These are phyloP conservation scores for Lepisosteus oculatus DNA, from an alignment of 2,113 vertebrate species.

Conservation along the genomic window DNA sequence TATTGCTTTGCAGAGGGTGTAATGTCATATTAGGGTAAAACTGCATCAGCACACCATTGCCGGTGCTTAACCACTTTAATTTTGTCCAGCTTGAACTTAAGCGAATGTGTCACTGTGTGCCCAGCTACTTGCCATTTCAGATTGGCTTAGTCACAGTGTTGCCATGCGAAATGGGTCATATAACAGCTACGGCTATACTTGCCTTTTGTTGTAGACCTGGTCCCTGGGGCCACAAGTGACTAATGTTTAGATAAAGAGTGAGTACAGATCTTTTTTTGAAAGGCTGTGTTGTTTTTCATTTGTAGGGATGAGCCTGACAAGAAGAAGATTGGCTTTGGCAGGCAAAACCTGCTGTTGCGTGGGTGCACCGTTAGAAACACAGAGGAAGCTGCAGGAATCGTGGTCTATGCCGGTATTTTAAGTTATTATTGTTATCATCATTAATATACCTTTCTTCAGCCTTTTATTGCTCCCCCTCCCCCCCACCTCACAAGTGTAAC, in stretches of 20 bases:
- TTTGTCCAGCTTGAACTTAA: neutral
- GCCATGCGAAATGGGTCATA: slow-evolving; percentile 33
- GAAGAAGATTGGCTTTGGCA: slow-evolving; percentile 58
- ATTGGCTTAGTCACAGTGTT: slow-evolving; percentile 24
- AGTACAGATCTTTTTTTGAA: no score
- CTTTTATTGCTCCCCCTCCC: neutral
- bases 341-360: slow-evolving; percentile 72
- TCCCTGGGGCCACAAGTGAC: slow-evolving; percentile 30
- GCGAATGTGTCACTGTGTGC: neutral
- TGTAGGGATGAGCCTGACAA: slow-evolving; percentile 63
- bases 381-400: slow-evolving; percentile 60
- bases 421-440: neutral
- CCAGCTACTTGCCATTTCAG: neutral
- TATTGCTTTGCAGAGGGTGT: no score
- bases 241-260: neutral
- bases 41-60: neutral
- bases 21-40: neutral
- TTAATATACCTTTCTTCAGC: neutral
- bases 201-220: slow-evolving; percentile 41
- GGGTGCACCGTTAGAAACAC: slow-evolving; percentile 74
- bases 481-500: no score
- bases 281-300: slow-evolving; percentile 17
- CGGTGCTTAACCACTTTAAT: neutral
- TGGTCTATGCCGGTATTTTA: slow-evolving; percentile 27
- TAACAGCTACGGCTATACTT: slow-evolving; percentile 36